Conservation (phyloP, 2,888 invertebrate species). For the Amphipoea oculea region DNA sequence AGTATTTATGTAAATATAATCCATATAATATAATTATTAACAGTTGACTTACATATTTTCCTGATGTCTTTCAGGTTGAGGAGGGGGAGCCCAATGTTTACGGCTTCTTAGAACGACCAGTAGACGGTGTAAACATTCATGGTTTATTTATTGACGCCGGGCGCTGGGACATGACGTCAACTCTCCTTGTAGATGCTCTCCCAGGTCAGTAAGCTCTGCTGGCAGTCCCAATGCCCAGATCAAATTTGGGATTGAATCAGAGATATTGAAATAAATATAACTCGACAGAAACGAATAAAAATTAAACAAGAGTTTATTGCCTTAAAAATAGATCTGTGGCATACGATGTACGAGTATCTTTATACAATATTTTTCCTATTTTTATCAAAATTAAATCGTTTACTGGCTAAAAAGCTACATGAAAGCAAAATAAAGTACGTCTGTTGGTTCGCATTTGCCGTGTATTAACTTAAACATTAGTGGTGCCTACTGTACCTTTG, state of each 20-base stretch:
- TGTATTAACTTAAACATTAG: slow-evolving; percentile 7
- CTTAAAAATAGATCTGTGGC: slow-evolving; percentile 33
- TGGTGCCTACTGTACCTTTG: background rate
- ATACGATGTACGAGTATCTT: slow-evolving; percentile 5
- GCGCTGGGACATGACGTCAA: slow-evolving; percentile 93
- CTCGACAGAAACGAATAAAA: slow-evolving; percentile 24
- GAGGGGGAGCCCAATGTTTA: slow-evolving; percentile 87
- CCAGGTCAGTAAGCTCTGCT: slow-evolving; percentile 88
- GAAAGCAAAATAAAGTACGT: slow-evolving; percentile 16
- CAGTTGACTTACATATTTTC: background rate
- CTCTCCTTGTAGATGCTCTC: slow-evolving; percentile 94
- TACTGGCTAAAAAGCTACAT: slow-evolving; percentile 33
- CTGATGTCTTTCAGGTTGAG: slow-evolving; percentile 50
- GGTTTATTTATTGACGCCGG: slow-evolving; percentile 97
- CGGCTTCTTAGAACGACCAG: slow-evolving; percentile 89
- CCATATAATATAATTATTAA: background rate
- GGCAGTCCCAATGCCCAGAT: background rate
- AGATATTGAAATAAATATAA: slow-evolving; percentile 17
- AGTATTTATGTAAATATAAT: background rate
- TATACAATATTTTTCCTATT: slow-evolving; percentile 25
- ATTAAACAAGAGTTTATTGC: slow-evolving; percentile 34
- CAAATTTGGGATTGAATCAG: slow-evolving; percentile 3
- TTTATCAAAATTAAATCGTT: slow-evolving; percentile 32
- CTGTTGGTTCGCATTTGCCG: slow-evolving; percentile 9
- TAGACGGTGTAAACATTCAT: slow-evolving; percentile 94